A percentile compares a stretch with the other conserved stretches of the same genome.
phyloP scores from a whole-genome alignment of 2,888 invertebrate species.

The Thymelicus lineola region DNA sequence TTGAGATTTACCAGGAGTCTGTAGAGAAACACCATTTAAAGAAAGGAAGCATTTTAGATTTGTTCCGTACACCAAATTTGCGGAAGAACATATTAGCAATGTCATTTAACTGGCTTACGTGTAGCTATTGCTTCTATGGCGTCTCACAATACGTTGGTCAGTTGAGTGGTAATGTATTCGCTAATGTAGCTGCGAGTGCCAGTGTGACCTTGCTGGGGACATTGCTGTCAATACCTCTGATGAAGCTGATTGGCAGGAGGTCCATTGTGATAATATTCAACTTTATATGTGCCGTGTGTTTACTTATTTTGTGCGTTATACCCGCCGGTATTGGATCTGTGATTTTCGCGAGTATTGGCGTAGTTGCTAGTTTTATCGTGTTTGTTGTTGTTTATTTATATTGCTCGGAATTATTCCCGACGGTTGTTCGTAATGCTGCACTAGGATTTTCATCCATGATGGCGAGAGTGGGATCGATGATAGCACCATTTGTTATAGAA shows the following conservation, averaged over 20 bases:
- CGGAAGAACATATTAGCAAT: conserved; percentile 89
- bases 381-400: conserved; percentile 95
- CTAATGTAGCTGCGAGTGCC: conserved; percentile 92
- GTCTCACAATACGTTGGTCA: conserved; percentile 93
- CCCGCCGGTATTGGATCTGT: conserved; percentile 76
- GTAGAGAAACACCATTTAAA: conserved; percentile 62
- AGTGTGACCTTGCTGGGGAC: conserved; percentile 86
- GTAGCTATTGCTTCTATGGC: conserved; percentile 92
- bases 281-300: conserved; percentile 84
- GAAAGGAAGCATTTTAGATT: conserved; percentile 86
- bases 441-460: conserved; percentile 95
- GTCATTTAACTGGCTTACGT: conserved; percentile 91
- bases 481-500: conserved; percentile 92
- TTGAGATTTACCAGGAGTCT: conserved; percentile 66
- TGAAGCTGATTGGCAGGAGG: conserved; percentile 88
- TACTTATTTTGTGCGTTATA: conserved; percentile 86
- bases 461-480: conserved; percentile 94
- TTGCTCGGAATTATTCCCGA: conserved; percentile 95
- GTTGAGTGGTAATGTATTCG: conserved; percentile 91
- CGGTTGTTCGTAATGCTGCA: conserved; percentile 94
- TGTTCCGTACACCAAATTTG: conserved; percentile 90
- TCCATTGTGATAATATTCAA: conserved; percentile 88
- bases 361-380: conserved; percentile 92
- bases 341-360: conserved; percentile 88
- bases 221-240: conserved; percentile 85